Percentiles rank a stretch among this genome's conserved stretches.
phyloP scores from a whole-genome alignment of 2,113 vertebrate species.

The Archilochus colubris region DNA sequence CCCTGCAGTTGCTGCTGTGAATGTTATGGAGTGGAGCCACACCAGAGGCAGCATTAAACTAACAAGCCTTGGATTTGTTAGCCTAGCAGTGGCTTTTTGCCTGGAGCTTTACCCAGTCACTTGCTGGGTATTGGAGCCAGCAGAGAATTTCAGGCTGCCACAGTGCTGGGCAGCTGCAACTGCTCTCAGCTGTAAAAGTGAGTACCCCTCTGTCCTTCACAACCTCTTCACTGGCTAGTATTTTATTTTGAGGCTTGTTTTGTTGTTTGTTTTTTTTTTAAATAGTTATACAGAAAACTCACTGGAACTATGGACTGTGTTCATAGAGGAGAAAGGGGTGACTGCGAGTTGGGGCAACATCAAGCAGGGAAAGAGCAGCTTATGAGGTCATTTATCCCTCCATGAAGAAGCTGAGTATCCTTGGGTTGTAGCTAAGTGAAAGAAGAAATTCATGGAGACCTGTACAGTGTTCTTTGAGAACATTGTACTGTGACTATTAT shows the following conservation, averaged over 20 bases:
- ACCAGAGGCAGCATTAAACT: constrained; percentile 40
- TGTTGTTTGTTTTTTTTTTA: background rate
- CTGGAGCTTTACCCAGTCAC: background rate
- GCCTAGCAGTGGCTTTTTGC: background rate
- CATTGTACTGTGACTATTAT: background rate
- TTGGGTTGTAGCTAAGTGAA: background rate
- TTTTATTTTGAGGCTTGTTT: background rate
- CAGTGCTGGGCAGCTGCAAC: background rate
- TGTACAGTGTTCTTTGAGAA: background rate
- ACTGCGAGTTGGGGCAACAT: background rate
- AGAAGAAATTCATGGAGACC: background rate
- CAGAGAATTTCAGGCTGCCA: background rate
- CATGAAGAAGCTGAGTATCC: background rate
- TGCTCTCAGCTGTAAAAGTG: background rate
- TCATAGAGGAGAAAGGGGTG: background rate
- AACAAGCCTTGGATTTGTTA: constrained; percentile 62
- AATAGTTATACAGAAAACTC: background rate
- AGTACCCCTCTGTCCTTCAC: background rate
- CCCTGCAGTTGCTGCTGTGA: background rate
- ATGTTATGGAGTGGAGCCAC: constrained; percentile 12
- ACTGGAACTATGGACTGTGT: background rate
- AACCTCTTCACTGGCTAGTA: background rate
- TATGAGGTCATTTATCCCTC: background rate
- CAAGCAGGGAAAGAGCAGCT: background rate
- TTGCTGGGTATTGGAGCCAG: background rate